Evolutionary conservation across 2,113 vertebrate genomes (phyloP).

Genomic region (Crypturellus undulatus): DNA sequence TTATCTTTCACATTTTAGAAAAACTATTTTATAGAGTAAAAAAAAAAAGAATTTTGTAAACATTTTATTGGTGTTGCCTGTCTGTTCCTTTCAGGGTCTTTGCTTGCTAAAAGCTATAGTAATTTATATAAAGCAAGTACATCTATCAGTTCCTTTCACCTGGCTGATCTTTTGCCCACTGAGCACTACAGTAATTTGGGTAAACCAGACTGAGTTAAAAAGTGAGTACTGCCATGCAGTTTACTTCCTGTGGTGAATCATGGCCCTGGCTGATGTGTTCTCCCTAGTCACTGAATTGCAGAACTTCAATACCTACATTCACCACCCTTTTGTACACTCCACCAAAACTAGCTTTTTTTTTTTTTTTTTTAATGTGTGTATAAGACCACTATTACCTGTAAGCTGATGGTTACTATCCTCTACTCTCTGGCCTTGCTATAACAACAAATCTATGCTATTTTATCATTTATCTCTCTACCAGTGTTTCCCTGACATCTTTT

Average conservation of each 20-base stretch:
- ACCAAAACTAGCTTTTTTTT: background rate
- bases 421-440: background rate
- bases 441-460: background rate
- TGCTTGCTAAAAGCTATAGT: background rate
- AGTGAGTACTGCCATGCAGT: background rate
- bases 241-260: background rate
- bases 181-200: background rate
- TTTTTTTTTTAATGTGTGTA: background rate
- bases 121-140: background rate
- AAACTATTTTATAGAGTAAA: background rate
- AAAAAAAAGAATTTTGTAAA: background rate
- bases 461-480: background rate
- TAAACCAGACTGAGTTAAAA: background rate
- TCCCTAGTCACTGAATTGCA: background rate
- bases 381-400: background rate
- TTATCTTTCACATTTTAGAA: conserved; percentile 24
- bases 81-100: conserved; percentile 10
- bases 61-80: background rate
- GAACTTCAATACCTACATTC: background rate
- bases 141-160: background rate
- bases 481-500: background rate
- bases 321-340: background rate
- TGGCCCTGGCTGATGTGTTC: background rate
- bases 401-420: background rate
- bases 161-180: background rate